phyloP scores from a whole-genome alignment of 2,113 vertebrate genomes.

The Condylura cristata region DNA sequence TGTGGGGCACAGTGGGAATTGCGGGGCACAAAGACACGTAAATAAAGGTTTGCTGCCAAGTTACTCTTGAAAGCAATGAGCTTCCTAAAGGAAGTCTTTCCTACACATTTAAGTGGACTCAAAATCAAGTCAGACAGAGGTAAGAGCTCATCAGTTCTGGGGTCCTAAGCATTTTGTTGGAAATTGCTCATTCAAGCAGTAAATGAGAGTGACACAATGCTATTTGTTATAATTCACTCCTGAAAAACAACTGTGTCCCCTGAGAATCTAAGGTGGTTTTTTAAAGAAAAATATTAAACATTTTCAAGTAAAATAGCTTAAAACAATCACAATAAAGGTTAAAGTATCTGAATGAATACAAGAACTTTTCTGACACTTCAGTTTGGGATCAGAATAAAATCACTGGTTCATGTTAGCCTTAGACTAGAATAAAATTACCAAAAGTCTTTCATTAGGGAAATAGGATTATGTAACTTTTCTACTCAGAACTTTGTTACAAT shows the following conservation, averaged over 20 bases:
- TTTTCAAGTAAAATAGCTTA: constrained; percentile 17
- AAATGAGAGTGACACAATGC: neutral
- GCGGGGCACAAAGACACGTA: no score
- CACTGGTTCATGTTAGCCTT: constrained; percentile 38
- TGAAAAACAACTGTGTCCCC: constrained; percentile 29
- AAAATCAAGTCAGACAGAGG: neutral
- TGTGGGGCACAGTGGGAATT: neutral
- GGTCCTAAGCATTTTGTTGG: neutral
- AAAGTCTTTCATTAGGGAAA: constrained; percentile 7
- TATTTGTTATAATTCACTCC: neutral
- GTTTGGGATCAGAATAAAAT: constrained; percentile 45
- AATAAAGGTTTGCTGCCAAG: neutral
- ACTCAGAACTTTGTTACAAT: neutral
- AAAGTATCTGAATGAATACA: constrained; percentile 28
- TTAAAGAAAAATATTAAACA: constrained; percentile 43
- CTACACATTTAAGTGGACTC: neutral
- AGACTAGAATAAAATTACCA: constrained; percentile 38
- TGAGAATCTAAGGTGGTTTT: neutral
- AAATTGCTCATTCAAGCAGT: neutral
- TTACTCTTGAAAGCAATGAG: neutral
- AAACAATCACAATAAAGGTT: constrained; percentile 36
- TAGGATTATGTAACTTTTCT: neutral
- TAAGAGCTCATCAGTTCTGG: neutral
- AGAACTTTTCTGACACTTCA: constrained; percentile 56
- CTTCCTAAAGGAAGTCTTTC: neutral